Evolutionary conservation across 2,113 vertebrate species (phyloP).

Genomic region (Salvelinus sp.): DNA sequence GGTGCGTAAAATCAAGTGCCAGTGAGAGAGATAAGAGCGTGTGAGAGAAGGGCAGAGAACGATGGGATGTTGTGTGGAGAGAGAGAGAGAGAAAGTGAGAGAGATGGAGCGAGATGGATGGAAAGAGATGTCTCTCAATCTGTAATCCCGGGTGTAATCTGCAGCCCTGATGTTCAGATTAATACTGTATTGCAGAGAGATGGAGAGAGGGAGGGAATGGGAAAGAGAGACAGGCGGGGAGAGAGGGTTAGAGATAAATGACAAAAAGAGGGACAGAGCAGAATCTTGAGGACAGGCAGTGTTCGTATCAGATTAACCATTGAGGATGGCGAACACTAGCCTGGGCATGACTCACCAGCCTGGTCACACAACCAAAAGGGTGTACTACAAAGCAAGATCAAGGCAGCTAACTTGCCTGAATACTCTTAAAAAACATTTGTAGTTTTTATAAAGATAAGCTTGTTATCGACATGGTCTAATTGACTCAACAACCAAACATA

Average conservation of each 20-base stretch:
- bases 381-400: too few species aligned
- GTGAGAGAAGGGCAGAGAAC: background rate
- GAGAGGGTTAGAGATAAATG: constrained; percentile 47
- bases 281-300: constrained; percentile 16
- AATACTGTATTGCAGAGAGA: constrained; percentile 64
- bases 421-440: too few species aligned
- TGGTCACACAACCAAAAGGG: too few species aligned
- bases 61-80: constrained; percentile 15
- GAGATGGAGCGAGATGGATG: constrained; percentile 51
- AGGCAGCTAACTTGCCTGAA: too few species aligned
- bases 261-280: constrained; percentile 47
- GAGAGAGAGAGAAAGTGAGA: constrained; percentile 54
- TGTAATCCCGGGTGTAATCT: constrained; percentile 80
- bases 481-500: too few species aligned
- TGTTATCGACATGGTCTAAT: too few species aligned
- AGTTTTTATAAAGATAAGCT: too few species aligned
- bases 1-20: constrained; percentile 49
- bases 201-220: constrained; percentile 16
- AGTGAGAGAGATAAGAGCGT: constrained; percentile 22
- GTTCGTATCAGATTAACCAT: constrained; percentile 32
- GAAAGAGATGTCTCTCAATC: constrained; percentile 68
- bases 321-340: constrained; percentile 31
- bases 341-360: too few species aligned
- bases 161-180: constrained; percentile 75
- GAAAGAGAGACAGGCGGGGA: constrained; percentile 29